phyloP scores from a whole-genome alignment of 2,797 vertebrate genomes.

The Falco berigora region DNA sequence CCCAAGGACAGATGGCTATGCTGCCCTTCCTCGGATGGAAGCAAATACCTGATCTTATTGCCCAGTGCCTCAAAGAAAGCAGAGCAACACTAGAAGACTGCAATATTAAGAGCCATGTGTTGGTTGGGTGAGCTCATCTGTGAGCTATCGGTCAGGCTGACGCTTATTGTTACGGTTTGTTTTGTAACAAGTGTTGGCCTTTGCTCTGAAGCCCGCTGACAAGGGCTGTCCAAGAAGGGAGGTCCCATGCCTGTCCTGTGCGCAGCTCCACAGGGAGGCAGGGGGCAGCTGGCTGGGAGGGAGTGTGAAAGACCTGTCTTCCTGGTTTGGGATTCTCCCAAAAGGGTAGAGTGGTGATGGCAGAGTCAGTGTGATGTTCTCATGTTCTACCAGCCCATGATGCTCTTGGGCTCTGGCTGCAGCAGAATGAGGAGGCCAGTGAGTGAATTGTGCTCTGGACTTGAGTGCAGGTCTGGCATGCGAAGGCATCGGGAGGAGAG shows the following conservation, averaged over 20 bases:
- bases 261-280: neutral
- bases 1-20: neutral
- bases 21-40: neutral
- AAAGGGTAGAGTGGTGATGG: neutral
- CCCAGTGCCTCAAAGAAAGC: neutral
- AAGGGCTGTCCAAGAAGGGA: neutral
- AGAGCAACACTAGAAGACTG: neutral
- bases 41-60: neutral
- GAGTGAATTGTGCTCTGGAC: neutral
- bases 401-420: neutral
- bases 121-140: neutral
- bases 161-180: neutral
- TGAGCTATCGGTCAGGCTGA: neutral
- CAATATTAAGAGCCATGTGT: neutral
- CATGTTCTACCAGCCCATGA: neutral
- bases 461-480: too few relatives aligned
- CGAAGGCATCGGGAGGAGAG: rapidly evolving
- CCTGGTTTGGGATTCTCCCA: rapidly evolving
- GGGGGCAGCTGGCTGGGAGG: neutral
- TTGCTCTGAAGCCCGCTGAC: neutral
- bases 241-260: neutral
- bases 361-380: neutral
- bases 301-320: neutral
- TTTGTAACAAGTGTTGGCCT: neutral
- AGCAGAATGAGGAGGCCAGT: neutral